Evolutionary conservation across 2,797 vertebrate genomes (phyloP).

Genomic region (Sebastes miniatus): DNA sequence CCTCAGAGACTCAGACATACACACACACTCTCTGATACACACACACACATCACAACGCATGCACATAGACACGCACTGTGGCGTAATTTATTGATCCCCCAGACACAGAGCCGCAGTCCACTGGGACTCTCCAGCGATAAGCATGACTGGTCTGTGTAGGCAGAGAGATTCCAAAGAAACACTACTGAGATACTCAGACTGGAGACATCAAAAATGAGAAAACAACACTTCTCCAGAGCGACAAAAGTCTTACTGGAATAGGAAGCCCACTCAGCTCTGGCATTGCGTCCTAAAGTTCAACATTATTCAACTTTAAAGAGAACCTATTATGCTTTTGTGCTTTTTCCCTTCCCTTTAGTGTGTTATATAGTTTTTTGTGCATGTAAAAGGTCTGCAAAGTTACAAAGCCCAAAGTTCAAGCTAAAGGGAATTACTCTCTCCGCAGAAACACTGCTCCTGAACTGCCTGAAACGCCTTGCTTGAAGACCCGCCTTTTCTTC

Average conservation of each 20-base stretch:
- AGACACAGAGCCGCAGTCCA: constrained; percentile 50
- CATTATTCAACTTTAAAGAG: neutral
- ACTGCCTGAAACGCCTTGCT: no score
- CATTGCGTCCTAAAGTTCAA: neutral
- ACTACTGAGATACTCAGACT: constrained; percentile 32
- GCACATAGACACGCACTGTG: constrained; percentile 27
- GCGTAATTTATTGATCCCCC: constrained; percentile 64
- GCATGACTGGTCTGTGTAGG: constrained; percentile 52
- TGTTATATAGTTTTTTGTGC: no score
- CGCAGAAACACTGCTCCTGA: no score
- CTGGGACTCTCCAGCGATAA: constrained; percentile 57
- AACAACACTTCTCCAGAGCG: neutral
- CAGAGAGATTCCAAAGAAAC: constrained; percentile 37
- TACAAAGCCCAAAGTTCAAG: no score
- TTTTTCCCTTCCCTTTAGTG: no score
- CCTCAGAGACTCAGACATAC: neutral
- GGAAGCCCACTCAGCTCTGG: neutral
- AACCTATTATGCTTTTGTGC: no score
- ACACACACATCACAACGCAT: constrained; percentile 5
- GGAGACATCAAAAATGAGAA: constrained; percentile 2
- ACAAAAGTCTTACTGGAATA: neutral
- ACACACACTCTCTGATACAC: neutral
- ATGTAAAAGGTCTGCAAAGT: no score
- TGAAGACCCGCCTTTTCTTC: no score
- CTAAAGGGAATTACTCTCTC: no score